Conservation (phyloP, 1,140 invertebrate genomes). For the Meteorus sp. region DNA sequence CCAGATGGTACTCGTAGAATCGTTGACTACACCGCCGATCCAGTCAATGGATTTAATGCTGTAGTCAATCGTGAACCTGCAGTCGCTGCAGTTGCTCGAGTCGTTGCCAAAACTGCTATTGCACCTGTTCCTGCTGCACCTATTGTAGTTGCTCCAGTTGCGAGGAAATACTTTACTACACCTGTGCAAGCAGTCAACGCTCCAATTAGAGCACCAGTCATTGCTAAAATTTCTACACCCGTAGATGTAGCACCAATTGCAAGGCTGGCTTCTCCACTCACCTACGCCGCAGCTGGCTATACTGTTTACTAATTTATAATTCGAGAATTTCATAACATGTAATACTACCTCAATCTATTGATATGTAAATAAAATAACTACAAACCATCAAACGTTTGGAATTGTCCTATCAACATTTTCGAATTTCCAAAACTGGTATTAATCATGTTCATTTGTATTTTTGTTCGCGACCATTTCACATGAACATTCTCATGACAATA, state of each 20-base stretch:
- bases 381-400: neutral
- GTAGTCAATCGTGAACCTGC: constrained; percentile 19
- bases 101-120: constrained; percentile 30
- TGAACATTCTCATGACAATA: no score
- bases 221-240: neutral
- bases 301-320: no score
- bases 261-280: constrained; percentile 29
- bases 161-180: no score
- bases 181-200: neutral
- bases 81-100: constrained; percentile 29
- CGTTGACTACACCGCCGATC: constrained; percentile 20
- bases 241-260: constrained; percentile 4
- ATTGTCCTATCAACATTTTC: no score
- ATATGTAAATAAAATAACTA: no score
- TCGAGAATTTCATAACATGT: no score
- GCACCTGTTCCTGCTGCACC: constrained; percentile 24
- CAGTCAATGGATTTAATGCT: constrained; percentile 19
- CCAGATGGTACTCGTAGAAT: constrained; percentile 14
- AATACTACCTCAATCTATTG: no score
- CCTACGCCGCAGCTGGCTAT: no score
- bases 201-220: neutral
- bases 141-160: neutral
- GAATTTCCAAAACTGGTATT: no score
- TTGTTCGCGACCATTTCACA: no score
- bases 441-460: no score